phyloP scores from a whole-genome alignment of 2,113 vertebrate species.

The Neotoma lepida region DNA sequence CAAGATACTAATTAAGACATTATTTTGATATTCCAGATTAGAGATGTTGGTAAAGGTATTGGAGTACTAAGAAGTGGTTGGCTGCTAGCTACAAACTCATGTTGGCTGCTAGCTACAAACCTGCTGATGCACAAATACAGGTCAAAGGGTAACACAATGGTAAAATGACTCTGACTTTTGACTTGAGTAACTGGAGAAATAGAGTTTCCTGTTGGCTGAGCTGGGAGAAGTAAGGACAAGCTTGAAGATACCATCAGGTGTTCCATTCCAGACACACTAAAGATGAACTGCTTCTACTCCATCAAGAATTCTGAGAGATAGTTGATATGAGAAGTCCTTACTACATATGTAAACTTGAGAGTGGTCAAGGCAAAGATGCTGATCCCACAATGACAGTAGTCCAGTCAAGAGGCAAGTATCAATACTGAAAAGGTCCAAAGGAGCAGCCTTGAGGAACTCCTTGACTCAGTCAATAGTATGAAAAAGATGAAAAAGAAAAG shows the following conservation, averaged over 20 bases:
- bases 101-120: background rate
- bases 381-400: background rate
- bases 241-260: background rate
- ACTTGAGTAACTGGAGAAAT: background rate
- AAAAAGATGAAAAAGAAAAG: background rate
- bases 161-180: background rate
- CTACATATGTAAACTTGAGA: background rate
- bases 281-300: background rate
- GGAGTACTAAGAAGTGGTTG: background rate
- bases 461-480: background rate
- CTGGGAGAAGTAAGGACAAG: background rate
- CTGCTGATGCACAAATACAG: background rate
- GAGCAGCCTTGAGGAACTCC: background rate
- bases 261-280: background rate
- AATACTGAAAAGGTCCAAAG: background rate
- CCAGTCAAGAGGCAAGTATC: background rate
- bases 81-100: background rate
- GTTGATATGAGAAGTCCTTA: background rate
- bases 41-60: background rate
- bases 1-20: background rate
- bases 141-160: background rate
- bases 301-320: background rate
- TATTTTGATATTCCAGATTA: slow-evolving; percentile 18
- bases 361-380: background rate
- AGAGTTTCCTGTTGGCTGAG: background rate